These are phyloP conservation scores for Micrasema longulum DNA, from an alignment of 1,140 invertebrate genomes.

Conservation along the genomic window DNA sequence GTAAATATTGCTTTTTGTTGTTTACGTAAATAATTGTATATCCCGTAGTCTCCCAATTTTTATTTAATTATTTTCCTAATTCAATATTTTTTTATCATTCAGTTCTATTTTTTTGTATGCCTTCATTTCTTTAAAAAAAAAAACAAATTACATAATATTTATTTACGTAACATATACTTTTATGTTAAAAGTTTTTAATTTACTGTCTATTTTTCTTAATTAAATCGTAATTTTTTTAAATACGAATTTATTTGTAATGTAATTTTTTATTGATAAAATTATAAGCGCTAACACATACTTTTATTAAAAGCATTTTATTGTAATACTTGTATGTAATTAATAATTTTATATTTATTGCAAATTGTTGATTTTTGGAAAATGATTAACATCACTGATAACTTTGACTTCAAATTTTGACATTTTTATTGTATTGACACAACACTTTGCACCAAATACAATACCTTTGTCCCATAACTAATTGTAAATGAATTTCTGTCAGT, in stretches of 20 bases:
- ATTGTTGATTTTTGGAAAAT: no score
- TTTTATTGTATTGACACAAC: no score
- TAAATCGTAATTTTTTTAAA: slow-evolving; percentile 6
- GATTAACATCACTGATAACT: no score
- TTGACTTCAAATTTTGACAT: no score
- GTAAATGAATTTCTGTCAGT: slow-evolving; percentile 7
- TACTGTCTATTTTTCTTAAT: slow-evolving; percentile 4
- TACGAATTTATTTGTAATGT: slow-evolving; percentile 32
- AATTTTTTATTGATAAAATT: slow-evolving; percentile 1
- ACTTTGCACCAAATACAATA: no score
- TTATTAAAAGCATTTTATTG: no score
- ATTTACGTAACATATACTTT: slow-evolving; percentile 13
- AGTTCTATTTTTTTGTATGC: not conserved
- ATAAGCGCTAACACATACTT: not conserved
- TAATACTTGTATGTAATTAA: no score
- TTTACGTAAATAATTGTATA: not conserved
- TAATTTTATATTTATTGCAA: no score
- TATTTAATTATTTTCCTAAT: no score
- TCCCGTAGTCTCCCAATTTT: slow-evolving; percentile 1
- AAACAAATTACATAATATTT: not conserved
- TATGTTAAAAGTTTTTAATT: slow-evolving; percentile 21
- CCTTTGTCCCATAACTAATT: no score
- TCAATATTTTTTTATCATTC: no score
- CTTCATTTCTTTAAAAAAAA: not conserved
- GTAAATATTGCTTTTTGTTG: slow-evolving; percentile 34